Evolutionary conservation across 2,113 vertebrate species (phyloP), one percentile per base, ranked within the genome.

Genomic region (Sterrhoptilus dennistouni): DNA sequence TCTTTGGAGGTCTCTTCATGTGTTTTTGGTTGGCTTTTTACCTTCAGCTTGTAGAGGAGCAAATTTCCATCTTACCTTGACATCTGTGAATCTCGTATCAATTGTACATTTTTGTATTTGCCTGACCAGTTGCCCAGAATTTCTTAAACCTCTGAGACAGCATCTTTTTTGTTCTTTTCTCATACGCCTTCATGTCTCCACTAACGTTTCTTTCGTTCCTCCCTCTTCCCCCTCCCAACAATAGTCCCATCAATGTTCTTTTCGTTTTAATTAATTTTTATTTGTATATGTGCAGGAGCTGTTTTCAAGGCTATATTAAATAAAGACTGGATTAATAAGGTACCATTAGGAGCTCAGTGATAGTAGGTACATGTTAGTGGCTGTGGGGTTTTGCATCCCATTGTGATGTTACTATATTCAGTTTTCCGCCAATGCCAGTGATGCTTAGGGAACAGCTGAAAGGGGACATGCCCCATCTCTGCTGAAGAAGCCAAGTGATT

Each of bases 81-180:
- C 1, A 1, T 83, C 50, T 4, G 0, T 80, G 54, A 64, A 9
- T 77, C 23, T 61, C 1, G 1, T 35, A 6, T 28, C 0, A 0
- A 10, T 49, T 87, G 27, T 56, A 40, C 2, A 0, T 52, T 72
- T 85, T 85, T 81, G 9, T 53, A 6, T 83, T 94, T 76, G 42
- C 33, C 27, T 69, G 47, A 70, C 10, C 47, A 63, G 42, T 54
- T 70, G 52, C 42, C 56, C 35, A 63, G 45, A 53, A 56, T 71
- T 56, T 64, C 64, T 71, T 49, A 21, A 35, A 27, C 36, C 31
- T 84, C 47, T 63, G 53, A 52, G 49, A 8, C 0, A 0, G 11
- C n/a, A 40, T 70, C 10, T 44, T 59, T 70, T 44, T 69, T 11
- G 10, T 25, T 85, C 22, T 89, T 93, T 66, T 40, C 44, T 94